Evolutionary conservation across 2,113 vertebrate genomes (phyloP), one percentile per base, ranked within the genome.

Genomic region (Menura novaehollandiae): DNA sequence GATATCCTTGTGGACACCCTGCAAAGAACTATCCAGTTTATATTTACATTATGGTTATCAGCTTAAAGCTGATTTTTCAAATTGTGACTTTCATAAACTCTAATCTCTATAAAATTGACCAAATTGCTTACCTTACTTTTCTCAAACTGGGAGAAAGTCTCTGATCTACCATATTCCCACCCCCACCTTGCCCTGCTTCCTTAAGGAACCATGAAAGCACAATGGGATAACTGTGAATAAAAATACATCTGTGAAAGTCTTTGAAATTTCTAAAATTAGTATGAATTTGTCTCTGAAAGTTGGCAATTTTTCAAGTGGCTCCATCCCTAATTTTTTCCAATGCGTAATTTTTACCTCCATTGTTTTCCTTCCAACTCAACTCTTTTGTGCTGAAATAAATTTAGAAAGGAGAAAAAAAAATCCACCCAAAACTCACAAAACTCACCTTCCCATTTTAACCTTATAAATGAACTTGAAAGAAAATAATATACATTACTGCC

Each of bases 391-490:
- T 86, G 87, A 81, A 93, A 75, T 53, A 95, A 95, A 95, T 91
- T 75, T 89, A 87, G 91, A 87, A 91, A 78, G 30, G 30, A 30
- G 69, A 47, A 76, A 76, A 73, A 46, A 59, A 69, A 52, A 2
- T 4, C 24, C 22, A 49, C 35, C n/a, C 30, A 37, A 62, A 95
- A 39, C 56, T 91, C 73, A 71, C 35, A 85, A 92, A 41, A 41
- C 39, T 41, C 39, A 81, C 69, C 11, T 91, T 73, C 78, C 66
- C n/a, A 73, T 88, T 94, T 96, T 95, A 95, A 96, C 85, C 90
- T 95, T 88, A 94, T 49, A 92, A 93, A 94, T 80, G 53, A 96
- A 77, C 83, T 93, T 92, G 85, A 93, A 88, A 93, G 37, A 85
- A 96, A 94, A 95, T 90, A 92, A 88, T 93, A 91, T 74, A 43